These are phyloP conservation scores for Anser cygnoides DNA, from an alignment of 2,113 vertebrate species.

Conservation along the genomic window DNA sequence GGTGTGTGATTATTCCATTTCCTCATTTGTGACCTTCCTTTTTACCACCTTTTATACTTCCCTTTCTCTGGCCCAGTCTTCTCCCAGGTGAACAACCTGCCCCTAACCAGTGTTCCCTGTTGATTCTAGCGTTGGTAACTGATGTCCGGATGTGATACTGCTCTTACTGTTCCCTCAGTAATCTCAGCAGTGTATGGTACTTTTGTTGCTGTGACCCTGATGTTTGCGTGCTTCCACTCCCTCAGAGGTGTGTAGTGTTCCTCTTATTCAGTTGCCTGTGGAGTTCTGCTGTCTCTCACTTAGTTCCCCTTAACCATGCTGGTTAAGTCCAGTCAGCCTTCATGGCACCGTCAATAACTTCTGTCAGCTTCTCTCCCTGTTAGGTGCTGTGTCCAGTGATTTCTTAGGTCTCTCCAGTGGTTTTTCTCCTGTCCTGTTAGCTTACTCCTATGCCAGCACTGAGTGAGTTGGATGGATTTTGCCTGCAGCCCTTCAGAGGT, in stretches of 20 bases:
- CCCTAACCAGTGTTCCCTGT: neutral
- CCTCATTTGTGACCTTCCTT: neutral
- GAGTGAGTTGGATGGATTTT: neutral
- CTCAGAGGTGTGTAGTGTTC: neutral
- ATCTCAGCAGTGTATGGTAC: neutral
- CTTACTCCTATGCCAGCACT: neutral
- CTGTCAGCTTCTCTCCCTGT: neutral
- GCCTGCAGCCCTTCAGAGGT: neutral
- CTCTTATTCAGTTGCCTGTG: neutral
- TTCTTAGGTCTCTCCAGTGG: neutral
- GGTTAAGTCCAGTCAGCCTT: neutral
- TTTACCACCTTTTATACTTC: neutral
- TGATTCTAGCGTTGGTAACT: neutral
- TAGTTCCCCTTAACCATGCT: neutral
- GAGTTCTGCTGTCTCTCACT: neutral
- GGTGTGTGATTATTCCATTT: neutral
- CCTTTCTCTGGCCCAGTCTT: neutral
- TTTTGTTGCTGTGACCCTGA: neutral
- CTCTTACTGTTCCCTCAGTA: neutral
- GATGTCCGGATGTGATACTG: neutral
- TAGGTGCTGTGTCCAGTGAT: fast-evolving
- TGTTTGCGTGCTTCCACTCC: neutral
- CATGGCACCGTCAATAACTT: fast-evolving
- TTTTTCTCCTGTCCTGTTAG: neutral
- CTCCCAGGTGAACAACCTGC: neutral